Conservation (phyloP, 1,140 invertebrate genomes). For the Drosophila cardini region DNA sequence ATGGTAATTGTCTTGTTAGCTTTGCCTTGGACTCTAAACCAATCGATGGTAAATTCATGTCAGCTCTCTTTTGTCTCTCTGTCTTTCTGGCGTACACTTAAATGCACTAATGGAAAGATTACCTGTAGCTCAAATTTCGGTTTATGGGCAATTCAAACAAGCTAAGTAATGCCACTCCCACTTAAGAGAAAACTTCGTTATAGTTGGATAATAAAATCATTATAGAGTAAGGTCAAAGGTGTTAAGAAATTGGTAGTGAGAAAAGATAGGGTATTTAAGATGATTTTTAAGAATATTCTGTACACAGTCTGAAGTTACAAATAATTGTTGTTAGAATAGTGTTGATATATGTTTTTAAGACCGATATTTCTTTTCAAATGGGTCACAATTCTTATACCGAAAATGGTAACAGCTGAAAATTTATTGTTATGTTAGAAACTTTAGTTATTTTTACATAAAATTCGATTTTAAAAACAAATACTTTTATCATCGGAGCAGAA, state of each 20-base stretch:
- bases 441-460: too few species aligned
- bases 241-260: background rate
- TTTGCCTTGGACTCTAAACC: conserved; percentile 24
- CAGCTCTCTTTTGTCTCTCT: background rate
- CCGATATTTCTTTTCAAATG: too few species aligned
- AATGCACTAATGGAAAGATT: conserved; percentile 39
- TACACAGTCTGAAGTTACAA: too few species aligned
- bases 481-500: too few species aligned
- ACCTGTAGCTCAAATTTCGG: conserved; percentile 1
- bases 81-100: conserved; percentile 6
- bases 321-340: too few species aligned
- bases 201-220: background rate
- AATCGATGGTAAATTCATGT: conserved; percentile 35
- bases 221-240: background rate
- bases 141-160: conserved; percentile 10
- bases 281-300: too few species aligned
- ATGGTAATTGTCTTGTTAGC: conserved; percentile 59
- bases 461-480: too few species aligned
- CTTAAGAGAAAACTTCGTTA: background rate
- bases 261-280: too few species aligned
- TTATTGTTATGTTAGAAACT: too few species aligned
- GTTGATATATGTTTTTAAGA: too few species aligned
- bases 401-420: too few species aligned
- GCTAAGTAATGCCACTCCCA: conserved; percentile 1
- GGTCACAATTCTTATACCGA: too few species aligned